Base-by-base conservation (phyloP, 1,140 invertebrate species). In the Limonius californicus region DNA sequence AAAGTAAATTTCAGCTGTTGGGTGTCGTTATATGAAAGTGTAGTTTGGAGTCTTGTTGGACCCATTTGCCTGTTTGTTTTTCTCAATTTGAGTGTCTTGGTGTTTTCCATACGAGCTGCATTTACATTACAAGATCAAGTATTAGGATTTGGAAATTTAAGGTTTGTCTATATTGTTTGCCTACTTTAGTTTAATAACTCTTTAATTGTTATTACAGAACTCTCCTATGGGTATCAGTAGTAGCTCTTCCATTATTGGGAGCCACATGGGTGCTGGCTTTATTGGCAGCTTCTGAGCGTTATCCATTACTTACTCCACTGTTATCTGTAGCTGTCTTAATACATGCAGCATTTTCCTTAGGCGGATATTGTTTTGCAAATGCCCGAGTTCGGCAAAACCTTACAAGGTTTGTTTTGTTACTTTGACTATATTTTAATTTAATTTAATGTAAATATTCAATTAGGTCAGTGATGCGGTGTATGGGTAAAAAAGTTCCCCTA, bases 111-210 rank as follows among this genome's bases (percentile, higher is more conserved):
- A 0, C 84, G 89, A 63, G 94, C 94, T 3, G 94, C 94, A 16
- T 94, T 95, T 71, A 92, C 92, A 12, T 83, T 95, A 18, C 92
- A 93, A 73, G 91, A 94, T 69, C 91, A 94, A 69, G 88, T 95
- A 7, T 84, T 92, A 54, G 94, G 94, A 57, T 94, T 95, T 73
- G 92, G 92, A 20, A 93, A 94, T 76, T 78, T 97, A 45, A 86
- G 87, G 87, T 89, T 77, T 70, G 61, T 42, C 63, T 21, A 12
- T 63, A 45, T 2, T 30, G 16, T 11, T n/a, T 27, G 3, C 23
- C 3, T 54, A 54, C 9, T 19, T 54, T 55, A 23, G 32, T 62
- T 21, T 57, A 27, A 27, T 27, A 27, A 27, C 9, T 4, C 3
- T 30, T 11, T 11, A 9, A 59, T 62, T 60, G 47, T 66, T 68